A percentile compares a stretch with the other conserved stretches of the same genome.
Evolutionary conservation across 2,113 vertebrate genomes (phyloP).

Genomic region (Vombatus ursinus): DNA sequence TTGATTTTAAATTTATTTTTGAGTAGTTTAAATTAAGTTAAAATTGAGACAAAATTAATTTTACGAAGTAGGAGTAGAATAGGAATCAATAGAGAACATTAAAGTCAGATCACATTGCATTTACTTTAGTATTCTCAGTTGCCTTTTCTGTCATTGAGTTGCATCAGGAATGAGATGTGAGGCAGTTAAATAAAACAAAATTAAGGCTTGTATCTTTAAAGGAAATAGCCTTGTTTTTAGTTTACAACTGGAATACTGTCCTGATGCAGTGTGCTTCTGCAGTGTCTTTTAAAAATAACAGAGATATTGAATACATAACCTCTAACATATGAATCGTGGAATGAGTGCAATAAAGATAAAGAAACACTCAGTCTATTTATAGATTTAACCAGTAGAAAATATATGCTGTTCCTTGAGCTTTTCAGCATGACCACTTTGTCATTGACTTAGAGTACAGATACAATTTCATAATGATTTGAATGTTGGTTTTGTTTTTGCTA

Average conservation of each 20-base stretch:
- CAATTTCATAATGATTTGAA: neutral
- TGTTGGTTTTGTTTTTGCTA: neutral
- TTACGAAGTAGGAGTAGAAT: slow-evolving; percentile 27
- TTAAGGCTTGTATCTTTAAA: slow-evolving; percentile 19
- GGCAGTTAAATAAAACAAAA: neutral
- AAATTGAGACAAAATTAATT: slow-evolving; percentile 30
- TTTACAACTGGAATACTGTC: neutral
- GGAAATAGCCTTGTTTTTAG: neutral
- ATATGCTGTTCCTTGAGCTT: neutral
- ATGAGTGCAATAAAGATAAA: neutral
- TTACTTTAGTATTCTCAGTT: neutral
- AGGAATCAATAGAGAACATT: neutral
- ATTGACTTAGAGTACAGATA: slow-evolving; percentile 7
- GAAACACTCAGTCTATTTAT: neutral
- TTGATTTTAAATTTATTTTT: slow-evolving; percentile 8
- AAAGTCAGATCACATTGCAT: slow-evolving; percentile 1
- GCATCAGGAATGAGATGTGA: neutral
- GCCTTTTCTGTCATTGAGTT: neutral
- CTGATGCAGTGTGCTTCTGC: neutral
- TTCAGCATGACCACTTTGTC: neutral
- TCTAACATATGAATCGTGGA: neutral
- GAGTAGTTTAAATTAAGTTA: slow-evolving; percentile 46
- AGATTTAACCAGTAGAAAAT: neutral
- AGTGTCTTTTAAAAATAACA: neutral
- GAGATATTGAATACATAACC: neutral